Evolutionary conservation across 2,888 invertebrate genomes (phyloP), one percentile per base, ranked within the genome.

Genomic region (Macaria notata): DNA sequence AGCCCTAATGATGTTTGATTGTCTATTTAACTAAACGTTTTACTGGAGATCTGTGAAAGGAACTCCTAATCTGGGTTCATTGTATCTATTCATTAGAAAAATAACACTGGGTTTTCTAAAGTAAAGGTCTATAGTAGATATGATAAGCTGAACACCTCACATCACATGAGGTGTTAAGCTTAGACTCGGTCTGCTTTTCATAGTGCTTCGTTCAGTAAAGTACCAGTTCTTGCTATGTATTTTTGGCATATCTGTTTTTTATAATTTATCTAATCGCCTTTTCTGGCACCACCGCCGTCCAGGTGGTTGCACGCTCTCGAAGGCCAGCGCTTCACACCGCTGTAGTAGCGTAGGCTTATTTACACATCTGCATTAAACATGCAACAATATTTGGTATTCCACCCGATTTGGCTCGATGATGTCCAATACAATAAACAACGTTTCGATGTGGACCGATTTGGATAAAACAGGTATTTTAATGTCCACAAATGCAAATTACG

Each of bases 351-450:
- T 60, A 56, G 60, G 63, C 56, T 55, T 56, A 48, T 62, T 52
- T 55, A 62, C 56, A 59, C 56, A 60, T 44, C 54, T 59, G 50
- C 54, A 52, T 57, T 56, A 57, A 56, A 54, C 55, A 56, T 60
- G 49, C 59, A 58, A 47, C 53, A 59, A 56, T 54, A 59, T 58
- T 52, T 48, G 55, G 61, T 61, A 53, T 38, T 49, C 45, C 45
- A 52, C 57, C 61, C 51, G 43, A 45, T 57, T 47, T 49, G 46
- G 50, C 31, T 49, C 49, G 52, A 57, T 51, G 44, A n/a, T 60
- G 51, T 58, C 50, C 58, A 42, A 46, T 19, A 19, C 19, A 19
- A 19, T 19, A 19, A 19, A 46, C 45, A 46, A 9, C 19, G 42
- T 31, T 50, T 51, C 41, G 46, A 46, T 55, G 19, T 42, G 36